Conservation (phyloP, 1,140 invertebrate species). For the Diabrotica virgifera region DNA sequence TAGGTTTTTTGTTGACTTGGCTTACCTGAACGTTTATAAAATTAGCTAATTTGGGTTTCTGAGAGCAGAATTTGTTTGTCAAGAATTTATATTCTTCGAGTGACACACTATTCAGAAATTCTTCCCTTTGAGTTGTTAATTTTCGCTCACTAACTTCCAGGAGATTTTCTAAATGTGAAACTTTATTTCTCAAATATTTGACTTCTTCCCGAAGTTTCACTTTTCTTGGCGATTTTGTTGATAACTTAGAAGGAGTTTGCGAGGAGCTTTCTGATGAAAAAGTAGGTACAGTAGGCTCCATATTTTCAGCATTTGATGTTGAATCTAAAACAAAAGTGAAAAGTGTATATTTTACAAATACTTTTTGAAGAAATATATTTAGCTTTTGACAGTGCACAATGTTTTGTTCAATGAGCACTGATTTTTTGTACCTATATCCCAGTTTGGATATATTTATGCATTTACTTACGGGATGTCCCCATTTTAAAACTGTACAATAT, state of each 20-base stretch:
- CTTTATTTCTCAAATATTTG: neutral
- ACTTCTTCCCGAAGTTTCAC: neutral
- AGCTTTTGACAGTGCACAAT: too few relatives aligned
- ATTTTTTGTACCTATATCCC: too few relatives aligned
- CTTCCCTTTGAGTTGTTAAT: neutral
- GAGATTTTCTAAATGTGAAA: neutral
- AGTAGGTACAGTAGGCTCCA: neutral
- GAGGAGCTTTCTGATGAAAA: neutral
- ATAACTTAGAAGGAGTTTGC: neutral
- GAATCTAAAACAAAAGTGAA: neutral
- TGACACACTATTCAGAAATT: neutral
- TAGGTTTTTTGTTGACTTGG: neutral
- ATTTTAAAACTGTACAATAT: too few relatives aligned
- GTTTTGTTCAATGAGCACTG: too few relatives aligned
- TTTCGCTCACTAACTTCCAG: neutral
- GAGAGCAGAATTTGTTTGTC: neutral
- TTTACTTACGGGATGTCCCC: too few relatives aligned
- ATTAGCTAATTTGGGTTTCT: neutral
- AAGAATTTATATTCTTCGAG: neutral
- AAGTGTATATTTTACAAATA: too few relatives aligned
- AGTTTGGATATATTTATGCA: too few relatives aligned
- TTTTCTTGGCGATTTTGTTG: neutral
- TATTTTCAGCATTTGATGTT: neutral
- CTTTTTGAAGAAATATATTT: too few relatives aligned
- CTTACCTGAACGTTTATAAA: slow-evolving; percentile 12